These are phyloP conservation scores for Forbesichthys agassizii DNA, from an alignment of 2,113 vertebrate genomes.

Conservation along the genomic window DNA sequence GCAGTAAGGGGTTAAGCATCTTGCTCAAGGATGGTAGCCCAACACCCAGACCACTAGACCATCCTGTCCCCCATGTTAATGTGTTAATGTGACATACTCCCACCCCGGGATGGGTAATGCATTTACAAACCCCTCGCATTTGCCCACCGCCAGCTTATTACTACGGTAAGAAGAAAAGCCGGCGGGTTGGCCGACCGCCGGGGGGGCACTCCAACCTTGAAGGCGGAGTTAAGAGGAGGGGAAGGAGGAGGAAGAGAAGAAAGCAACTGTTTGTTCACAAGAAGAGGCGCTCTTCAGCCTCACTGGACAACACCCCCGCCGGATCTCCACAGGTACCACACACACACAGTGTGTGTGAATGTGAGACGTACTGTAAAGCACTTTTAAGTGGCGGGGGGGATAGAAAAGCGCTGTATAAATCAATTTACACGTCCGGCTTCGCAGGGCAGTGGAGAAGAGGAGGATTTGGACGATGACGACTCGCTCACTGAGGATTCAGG, in stretches of 20 bases:
- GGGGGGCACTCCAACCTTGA: constrained; percentile 91
- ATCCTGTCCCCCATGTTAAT: too few species aligned
- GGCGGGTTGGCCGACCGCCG: constrained; percentile 88
- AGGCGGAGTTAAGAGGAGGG: constrained; percentile 89
- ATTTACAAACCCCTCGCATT: too few species aligned
- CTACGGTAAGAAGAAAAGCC: constrained; percentile 93
- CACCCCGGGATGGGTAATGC: too few species aligned
- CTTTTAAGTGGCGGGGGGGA: too few species aligned
- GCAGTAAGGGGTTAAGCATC: too few species aligned
- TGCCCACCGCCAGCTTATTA: constrained; percentile 84
- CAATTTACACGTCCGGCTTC: not conserved
- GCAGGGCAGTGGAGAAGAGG: constrained; percentile 91
- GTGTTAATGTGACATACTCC: too few species aligned
- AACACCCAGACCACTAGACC: too few species aligned
- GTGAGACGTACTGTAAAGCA: too few species aligned
- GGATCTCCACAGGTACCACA: constrained; percentile 90
- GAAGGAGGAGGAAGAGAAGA: constrained; percentile 90
- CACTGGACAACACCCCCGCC: constrained; percentile 91
- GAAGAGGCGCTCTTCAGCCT: constrained; percentile 91
- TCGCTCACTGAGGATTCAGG: constrained; percentile 90
- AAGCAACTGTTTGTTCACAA: constrained; percentile 97
- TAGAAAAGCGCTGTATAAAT: too few species aligned
- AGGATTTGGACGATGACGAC: constrained; percentile 93
- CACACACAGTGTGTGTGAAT: not conserved
- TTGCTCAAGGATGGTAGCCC: too few species aligned